phyloP scores from a whole-genome alignment of 2,888 invertebrate species.

The Acanthosepion esculentum region DNA sequence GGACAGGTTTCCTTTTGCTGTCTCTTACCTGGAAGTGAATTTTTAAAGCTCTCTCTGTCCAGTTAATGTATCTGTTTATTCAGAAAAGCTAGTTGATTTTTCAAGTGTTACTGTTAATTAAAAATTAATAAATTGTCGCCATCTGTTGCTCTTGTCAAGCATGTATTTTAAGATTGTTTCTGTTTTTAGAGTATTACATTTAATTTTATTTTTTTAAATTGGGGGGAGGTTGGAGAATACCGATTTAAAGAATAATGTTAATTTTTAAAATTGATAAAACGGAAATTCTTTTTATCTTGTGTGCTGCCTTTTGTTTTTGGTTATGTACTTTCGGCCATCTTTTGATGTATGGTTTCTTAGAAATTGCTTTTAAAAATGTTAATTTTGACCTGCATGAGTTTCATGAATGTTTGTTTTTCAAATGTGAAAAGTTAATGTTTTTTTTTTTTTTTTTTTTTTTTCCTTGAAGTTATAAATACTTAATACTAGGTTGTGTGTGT shows the following conservation, averaged over 20 bases:
- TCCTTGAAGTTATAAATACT: not conserved
- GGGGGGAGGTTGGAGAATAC: not conserved
- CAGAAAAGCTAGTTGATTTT: slow-evolving; percentile 1
- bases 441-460: not conserved
- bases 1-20: not conserved
- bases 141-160: slow-evolving; percentile 22
- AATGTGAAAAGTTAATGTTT: not conserved
- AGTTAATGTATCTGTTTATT: not conserved
- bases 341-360: not conserved
- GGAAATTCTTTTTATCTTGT: not conserved
- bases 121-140: slow-evolving; percentile 4
- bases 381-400: not conserved
- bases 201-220: not conserved
- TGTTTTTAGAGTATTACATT: not conserved
- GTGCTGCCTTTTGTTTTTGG: not conserved
- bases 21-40: slow-evolving; percentile 1
- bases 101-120: not conserved
- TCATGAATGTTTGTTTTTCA: not conserved
- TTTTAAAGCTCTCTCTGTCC: not conserved
- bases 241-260: not conserved
- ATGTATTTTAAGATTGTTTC: slow-evolving; percentile 22
- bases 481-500: not conserved
- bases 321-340: not conserved
- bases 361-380: not conserved
- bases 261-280: not conserved